Evolutionary conservation across 2,113 vertebrate species (phyloP).

Genomic region (Carettochelys insculpta): DNA sequence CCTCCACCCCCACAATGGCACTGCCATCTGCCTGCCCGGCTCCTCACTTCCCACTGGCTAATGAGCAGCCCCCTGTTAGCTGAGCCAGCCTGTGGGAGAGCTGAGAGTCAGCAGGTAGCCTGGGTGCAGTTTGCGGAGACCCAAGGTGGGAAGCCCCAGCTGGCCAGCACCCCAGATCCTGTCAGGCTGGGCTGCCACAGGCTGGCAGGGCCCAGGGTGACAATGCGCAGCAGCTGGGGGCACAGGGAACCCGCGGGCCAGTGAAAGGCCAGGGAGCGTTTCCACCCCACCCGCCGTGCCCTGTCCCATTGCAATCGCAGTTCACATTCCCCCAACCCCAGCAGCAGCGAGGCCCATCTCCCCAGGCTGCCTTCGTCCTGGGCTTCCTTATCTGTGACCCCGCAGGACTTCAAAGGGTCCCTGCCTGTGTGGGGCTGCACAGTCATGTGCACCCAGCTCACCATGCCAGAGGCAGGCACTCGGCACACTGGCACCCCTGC

Average conservation of each 20-base stretch:
- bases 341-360: background rate
- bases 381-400: background rate
- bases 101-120: background rate
- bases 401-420: background rate
- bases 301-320: too few relatives aligned
- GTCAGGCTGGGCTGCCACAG: background rate
- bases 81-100: background rate
- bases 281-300: too few relatives aligned
- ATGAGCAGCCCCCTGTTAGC: background rate
- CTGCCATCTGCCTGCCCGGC: background rate
- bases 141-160: background rate
- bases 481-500: conserved; percentile 38
- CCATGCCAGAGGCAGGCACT: background rate
- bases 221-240: background rate
- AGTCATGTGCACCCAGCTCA: background rate
- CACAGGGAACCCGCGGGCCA: background rate
- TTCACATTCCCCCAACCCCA: background rate
- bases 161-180: background rate
- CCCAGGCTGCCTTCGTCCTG: background rate
- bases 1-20: background rate
- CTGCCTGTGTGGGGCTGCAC: background rate
- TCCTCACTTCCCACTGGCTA: background rate
- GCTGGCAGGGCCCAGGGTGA: background rate
- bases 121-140: too few relatives aligned
- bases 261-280: background rate